Percentiles rank a stretch among this genome's conserved stretches.
phyloP scores from a whole-genome alignment of 2,113 vertebrate genomes.

The Nesoenas mayeri region DNA sequence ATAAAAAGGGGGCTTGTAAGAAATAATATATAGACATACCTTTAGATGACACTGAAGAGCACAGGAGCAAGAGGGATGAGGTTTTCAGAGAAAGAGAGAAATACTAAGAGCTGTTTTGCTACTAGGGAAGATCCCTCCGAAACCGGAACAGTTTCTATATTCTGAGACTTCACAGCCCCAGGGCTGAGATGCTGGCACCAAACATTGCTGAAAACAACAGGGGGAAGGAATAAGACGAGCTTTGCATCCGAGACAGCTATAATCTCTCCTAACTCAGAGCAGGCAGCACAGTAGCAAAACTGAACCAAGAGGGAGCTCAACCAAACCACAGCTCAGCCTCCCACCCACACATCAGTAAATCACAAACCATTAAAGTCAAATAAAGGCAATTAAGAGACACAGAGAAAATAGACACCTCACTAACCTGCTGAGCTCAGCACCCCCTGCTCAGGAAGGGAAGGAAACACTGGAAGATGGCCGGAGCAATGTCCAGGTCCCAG shows the following conservation, averaged over 20 bases:
- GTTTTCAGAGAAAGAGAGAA: neutral
- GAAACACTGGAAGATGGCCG: fast-evolving
- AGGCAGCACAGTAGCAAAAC: neutral
- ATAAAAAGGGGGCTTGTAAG: neutral
- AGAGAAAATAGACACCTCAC: neutral
- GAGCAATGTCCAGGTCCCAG: neutral
- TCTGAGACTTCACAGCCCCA: neutral
- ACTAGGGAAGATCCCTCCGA: neutral
- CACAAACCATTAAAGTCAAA: neutral
- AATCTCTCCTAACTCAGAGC: neutral
- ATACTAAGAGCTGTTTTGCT: neutral
- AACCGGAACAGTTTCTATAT: neutral
- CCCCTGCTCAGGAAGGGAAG: neutral
- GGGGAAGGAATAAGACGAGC: neutral
- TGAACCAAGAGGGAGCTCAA: neutral
- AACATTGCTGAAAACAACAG: neutral
- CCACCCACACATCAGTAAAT: neutral
- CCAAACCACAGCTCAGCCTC: neutral
- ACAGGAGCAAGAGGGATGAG: neutral
- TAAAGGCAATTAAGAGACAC: neutral
- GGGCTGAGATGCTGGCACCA: neutral
- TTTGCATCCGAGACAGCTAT: neutral
- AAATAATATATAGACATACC: neutral
- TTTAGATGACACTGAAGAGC: neutral
- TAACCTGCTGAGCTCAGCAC: neutral